These are phyloP conservation scores for Podarcis muralis DNA, from an alignment of 2,113 vertebrate genomes.

Conservation along the genomic window DNA sequence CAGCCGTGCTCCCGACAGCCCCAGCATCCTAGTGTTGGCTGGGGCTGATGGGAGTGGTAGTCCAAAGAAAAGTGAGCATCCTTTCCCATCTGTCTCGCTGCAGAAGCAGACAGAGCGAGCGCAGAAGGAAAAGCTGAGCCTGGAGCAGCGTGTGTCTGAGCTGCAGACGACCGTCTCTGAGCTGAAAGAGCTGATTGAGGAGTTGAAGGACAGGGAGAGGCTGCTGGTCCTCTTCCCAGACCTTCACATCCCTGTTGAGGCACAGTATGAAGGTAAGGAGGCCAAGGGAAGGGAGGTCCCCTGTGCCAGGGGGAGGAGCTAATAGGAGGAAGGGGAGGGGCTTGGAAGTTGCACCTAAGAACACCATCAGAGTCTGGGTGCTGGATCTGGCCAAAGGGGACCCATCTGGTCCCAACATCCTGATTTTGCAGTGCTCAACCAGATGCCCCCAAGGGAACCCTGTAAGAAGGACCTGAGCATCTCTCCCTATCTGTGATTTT, in stretches of 20 bases:
- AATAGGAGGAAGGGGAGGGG: not conserved
- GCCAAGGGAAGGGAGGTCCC: not conserved
- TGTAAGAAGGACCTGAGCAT: too few relatives aligned
- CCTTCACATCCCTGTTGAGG: slow-evolving; percentile 71
- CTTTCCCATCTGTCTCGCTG: fast-evolving
- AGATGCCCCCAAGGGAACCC: too few relatives aligned
- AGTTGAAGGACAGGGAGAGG: slow-evolving; percentile 80
- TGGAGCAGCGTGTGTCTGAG: slow-evolving; percentile 67
- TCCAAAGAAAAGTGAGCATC: not conserved
- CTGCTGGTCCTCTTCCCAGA: slow-evolving; percentile 91
- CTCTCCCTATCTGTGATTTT: too few relatives aligned
- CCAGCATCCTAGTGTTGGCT: not conserved
- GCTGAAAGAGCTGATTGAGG: slow-evolving; percentile 67
- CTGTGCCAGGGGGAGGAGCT: too few relatives aligned
- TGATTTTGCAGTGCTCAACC: too few relatives aligned
- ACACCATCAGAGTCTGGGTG: too few relatives aligned
- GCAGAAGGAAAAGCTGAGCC: slow-evolving; percentile 77
- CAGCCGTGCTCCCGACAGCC: not conserved
- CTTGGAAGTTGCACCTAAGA: not conserved
- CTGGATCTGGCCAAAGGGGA: too few relatives aligned
- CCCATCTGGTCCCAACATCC: too few relatives aligned
- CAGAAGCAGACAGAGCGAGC: slow-evolving; percentile 77
- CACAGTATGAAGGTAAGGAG: slow-evolving; percentile 82
- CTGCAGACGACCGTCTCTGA: slow-evolving; percentile 63
- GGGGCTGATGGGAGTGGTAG: not conserved